Conservation (phyloP, 2,797 vertebrate genomes). For the Rhinella marina region DNA sequence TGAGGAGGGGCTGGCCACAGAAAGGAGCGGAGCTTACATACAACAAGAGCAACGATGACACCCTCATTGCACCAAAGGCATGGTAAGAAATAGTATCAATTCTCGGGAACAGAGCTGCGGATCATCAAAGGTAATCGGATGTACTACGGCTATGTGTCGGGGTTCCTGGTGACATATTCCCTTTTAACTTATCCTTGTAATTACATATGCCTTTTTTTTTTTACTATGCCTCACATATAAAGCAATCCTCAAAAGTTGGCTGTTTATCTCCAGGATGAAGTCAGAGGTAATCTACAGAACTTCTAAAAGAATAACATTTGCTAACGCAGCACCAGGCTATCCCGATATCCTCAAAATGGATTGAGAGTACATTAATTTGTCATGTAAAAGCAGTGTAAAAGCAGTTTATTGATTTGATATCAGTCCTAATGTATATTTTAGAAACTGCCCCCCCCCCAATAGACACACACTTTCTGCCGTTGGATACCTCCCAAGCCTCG, state of each 20-base stretch:
- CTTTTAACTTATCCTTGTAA: too few relatives aligned
- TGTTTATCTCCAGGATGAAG: not conserved
- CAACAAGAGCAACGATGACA: too few relatives aligned
- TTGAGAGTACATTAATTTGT: slow-evolving; percentile 32
- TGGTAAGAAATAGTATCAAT: too few relatives aligned
- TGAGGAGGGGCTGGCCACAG: too few relatives aligned
- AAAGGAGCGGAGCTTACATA: too few relatives aligned
- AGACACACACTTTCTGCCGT: not conserved
- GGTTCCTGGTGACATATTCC: too few relatives aligned
- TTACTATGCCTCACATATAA: not conserved
- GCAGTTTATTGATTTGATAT: slow-evolving; percentile 48
- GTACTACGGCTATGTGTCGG: too few relatives aligned
- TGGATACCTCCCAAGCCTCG: slow-evolving; percentile 35
- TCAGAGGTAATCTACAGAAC: not conserved
- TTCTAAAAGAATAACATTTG: not conserved
- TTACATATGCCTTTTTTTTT: not conserved
- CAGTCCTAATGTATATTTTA: slow-evolving; percentile 43
- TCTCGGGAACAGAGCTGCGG: too few relatives aligned
- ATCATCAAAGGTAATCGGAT: too few relatives aligned
- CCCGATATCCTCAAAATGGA: slow-evolving; percentile 20
- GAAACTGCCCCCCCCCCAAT: not conserved
- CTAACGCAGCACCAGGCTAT: not conserved
- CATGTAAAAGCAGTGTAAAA: slow-evolving; percentile 49
- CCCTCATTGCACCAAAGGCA: too few relatives aligned
- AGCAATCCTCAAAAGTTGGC: not conserved